Percentiles rank a stretch among this genome's conserved stretches.
phyloP scores from a whole-genome alignment of 2,888 invertebrate species.

The Cataglyphis rosenhaueri region DNA sequence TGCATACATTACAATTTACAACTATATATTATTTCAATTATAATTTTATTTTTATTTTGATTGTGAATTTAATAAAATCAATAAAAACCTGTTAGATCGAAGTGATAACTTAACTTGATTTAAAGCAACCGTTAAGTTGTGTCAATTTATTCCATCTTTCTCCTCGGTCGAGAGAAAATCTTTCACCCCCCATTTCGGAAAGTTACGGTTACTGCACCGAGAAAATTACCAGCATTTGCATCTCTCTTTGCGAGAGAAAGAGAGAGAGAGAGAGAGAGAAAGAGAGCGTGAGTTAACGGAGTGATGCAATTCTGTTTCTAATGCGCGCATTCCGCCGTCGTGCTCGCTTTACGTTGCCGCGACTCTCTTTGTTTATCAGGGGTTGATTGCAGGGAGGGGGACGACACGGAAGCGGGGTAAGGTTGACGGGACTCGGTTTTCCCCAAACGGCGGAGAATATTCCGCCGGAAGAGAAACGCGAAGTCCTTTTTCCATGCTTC shows the following conservation, averaged over 20 bases:
- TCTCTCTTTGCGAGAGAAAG: constrained; percentile 18
- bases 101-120: neutral
- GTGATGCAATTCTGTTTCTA: constrained; percentile 6
- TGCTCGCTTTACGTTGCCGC: constrained; percentile 37
- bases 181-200: neutral
- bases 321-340: constrained; percentile 35
- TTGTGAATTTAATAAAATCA: neutral
- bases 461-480: neutral
- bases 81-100: neutral
- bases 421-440: constrained; percentile 17
- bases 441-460: constrained; percentile 16
- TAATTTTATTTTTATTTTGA: neutral
- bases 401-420: constrained; percentile 14
- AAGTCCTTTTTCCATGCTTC: constrained; percentile 50
- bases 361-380: constrained; percentile 38
- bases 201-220: constrained; percentile 8
- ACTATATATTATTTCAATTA: neutral
- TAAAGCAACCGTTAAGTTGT: neutral
- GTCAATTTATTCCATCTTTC: neutral
- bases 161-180: neutral
- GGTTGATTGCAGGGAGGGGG: neutral
- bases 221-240: constrained; percentile 36
- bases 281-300: constrained; percentile 4
- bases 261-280: neutral
- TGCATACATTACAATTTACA: neutral